A percentile compares a stretch with the other conserved stretches of the same genome.
These are phyloP conservation scores for Drosophila ananassae DNA, from an alignment of 1,140 invertebrate genomes.

Conservation along the genomic window DNA sequence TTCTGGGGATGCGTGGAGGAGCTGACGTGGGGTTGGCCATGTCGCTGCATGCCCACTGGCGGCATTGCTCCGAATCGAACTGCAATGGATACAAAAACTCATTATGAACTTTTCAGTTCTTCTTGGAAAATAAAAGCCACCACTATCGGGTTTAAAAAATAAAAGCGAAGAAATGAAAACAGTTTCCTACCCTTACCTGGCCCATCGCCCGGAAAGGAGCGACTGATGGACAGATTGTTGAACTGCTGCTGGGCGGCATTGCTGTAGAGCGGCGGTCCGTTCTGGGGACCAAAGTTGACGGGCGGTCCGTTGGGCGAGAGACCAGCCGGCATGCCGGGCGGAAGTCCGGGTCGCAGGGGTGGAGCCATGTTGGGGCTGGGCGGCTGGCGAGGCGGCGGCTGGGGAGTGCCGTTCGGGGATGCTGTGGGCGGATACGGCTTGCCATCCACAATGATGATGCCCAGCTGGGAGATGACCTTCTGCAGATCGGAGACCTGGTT, in stretches of 20 bases:
- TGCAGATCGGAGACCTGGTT: constrained; percentile 91
- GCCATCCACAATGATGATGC: constrained; percentile 91
- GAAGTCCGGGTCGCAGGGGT: constrained; percentile 81
- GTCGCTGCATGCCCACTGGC: constrained; percentile 79
- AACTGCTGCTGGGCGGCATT: constrained; percentile 78
- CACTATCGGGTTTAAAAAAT: neutral
- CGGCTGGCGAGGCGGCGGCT: constrained; percentile 84
- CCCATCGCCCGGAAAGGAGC: constrained; percentile 74
- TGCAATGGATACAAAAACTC: constrained; percentile 35
- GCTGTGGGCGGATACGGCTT: constrained; percentile 84
- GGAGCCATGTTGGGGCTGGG: constrained; percentile 83
- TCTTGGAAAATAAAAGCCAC: neutral
- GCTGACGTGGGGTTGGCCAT: constrained; percentile 83
- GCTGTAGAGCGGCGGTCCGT: constrained; percentile 77
- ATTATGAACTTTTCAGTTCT: constrained; percentile 17
- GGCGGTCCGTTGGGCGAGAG: constrained; percentile 74
- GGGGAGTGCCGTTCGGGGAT: constrained; percentile 58
- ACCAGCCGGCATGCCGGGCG: constrained; percentile 70
- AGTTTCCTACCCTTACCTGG: constrained; percentile 74
- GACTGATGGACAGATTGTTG: constrained; percentile 80
- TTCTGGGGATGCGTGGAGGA: constrained; percentile 84
- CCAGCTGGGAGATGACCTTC: constrained; percentile 90
- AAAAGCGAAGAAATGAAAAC: neutral
- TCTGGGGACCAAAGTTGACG: constrained; percentile 71
- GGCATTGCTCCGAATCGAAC: constrained; percentile 81